These are phyloP conservation scores for Australoheros scitulus DNA, from an alignment of 2,113 vertebrate species.

Conservation along the genomic window DNA sequence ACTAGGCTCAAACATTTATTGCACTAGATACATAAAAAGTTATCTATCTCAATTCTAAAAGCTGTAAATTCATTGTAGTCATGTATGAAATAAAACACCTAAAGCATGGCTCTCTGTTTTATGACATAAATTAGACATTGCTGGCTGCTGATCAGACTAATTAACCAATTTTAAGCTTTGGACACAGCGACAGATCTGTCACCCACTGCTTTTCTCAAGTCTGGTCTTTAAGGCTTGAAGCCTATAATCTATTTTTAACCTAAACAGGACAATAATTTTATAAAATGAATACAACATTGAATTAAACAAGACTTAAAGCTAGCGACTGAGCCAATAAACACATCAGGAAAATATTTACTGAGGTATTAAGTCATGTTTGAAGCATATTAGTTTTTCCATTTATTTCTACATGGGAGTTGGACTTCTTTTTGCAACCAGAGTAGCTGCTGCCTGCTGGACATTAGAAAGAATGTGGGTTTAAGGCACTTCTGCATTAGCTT, in stretches of 20 bases:
- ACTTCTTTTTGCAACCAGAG: not conserved
- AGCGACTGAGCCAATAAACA: not conserved
- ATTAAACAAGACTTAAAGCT: not conserved
- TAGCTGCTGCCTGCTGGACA: not conserved
- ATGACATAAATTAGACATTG: not conserved
- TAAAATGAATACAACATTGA: not conserved
- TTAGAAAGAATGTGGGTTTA: not conserved
- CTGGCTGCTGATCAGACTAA: not conserved
- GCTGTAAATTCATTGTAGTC: not conserved
- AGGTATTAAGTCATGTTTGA: not conserved
- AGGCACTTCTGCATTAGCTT: not conserved
- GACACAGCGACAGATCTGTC: not conserved
- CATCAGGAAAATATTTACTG: not conserved
- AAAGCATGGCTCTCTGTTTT: not conserved
- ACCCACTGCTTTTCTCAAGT: not conserved
- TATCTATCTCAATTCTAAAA: not conserved
- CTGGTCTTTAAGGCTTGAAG: not conserved
- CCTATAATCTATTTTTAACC: not conserved
- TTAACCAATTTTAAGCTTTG: not conserved
- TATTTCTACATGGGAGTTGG: not conserved
- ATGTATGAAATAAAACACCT: not conserved
- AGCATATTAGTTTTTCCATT: not conserved
- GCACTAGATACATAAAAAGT: not conserved
- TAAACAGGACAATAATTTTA: not conserved
- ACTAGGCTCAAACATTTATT: not conserved